Conservation (phyloP, 64 coral and sea anemone genomes). For the Dendronephthya gigantea region DNA sequence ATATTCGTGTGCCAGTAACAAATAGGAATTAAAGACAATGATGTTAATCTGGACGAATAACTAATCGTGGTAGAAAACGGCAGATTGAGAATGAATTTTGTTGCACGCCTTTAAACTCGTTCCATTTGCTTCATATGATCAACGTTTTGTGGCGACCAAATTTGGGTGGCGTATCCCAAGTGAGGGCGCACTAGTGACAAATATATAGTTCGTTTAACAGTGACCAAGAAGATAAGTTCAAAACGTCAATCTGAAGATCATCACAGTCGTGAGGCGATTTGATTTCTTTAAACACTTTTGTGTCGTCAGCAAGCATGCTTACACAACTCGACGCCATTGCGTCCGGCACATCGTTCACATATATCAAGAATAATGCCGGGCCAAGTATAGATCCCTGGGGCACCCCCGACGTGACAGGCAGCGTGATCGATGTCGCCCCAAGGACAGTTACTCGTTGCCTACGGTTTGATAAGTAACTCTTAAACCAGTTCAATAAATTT, state of each 20-base stretch:
- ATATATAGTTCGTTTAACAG: background rate
- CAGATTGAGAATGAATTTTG: conserved; percentile 7
- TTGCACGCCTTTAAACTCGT: background rate
- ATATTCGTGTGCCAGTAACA: background rate
- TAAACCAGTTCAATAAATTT: background rate
- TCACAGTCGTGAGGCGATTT: background rate
- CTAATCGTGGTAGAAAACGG: background rate
- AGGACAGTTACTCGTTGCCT: background rate
- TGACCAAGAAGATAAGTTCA: background rate
- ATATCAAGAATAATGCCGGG: background rate
- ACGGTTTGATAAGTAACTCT: background rate
- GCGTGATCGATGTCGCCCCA: background rate
- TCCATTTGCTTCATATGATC: background rate
- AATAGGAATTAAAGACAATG: background rate
- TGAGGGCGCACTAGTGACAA: background rate
- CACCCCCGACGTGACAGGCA: background rate
- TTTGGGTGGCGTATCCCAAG: background rate
- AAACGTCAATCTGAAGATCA: background rate
- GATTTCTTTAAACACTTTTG: background rate
- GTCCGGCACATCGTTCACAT: background rate
- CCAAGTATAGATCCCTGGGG: background rate
- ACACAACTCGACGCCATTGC: background rate
- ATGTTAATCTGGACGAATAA: background rate
- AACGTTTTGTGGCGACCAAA: background rate
- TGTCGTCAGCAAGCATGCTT: background rate